Evolutionary conservation across 2,888 invertebrate genomes (phyloP), one percentile per base, ranked within the genome.

Genomic region (Phaedon cochleariae): DNA sequence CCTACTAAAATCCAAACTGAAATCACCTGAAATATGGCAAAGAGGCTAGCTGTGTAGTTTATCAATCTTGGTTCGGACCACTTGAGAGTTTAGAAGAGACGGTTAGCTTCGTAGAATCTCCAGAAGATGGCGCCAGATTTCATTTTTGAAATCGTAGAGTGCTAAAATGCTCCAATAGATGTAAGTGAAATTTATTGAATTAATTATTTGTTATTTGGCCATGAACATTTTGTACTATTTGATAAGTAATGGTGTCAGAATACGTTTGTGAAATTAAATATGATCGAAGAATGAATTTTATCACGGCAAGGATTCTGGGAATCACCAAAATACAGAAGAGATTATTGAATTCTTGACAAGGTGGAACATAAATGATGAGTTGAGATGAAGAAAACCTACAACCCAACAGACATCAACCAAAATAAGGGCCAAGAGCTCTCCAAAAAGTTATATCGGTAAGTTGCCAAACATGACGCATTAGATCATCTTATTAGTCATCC

Each of bases 401-500:
- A 84, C 82, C 81, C 84, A 75, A 81, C 84, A 76, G 84, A 84
- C 79, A 85, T 86, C 80, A 84, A 81, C 73, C 85, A 85, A 77
- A 83, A 85, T 75, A 87, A 86, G 78, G 84, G 84, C 78, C 85
- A 86, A 74, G 87, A 87, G 76, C 82, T 85, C 76, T 85, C 87
- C 63, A 86, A 85, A 81, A 86, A 87, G 80, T 82, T 87, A 75
- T 87, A 87, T 82, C 86, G 86, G 88, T 87, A 77, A 75, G 81
- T 74, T 52, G 34, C 29, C 52, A 31, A 17, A 17, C 53, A 55
- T 63, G 61, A 60, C 61, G 51, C 37, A 54, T 52, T 10, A 45
- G 37, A 31, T 53, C 10, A 62, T 57, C 20, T 34, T 20, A 29
- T 53, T 64, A 45, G n/a, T 34, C 31, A 34, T 9, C 31, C n/a